phyloP scores from a whole-genome alignment of 2,113 vertebrate species.

The Apistogramma diplotaenia region DNA sequence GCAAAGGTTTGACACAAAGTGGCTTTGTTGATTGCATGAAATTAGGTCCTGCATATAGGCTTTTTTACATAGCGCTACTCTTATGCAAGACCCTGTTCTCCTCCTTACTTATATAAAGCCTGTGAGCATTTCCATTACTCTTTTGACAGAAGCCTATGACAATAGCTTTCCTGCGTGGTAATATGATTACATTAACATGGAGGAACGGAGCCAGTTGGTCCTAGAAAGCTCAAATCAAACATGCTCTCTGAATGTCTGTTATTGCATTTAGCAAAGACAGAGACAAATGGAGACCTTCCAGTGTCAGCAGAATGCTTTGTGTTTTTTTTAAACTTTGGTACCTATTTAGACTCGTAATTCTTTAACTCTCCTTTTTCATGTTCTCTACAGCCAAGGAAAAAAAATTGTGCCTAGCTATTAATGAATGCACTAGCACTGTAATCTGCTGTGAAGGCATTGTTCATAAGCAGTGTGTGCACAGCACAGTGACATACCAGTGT shows the following conservation, averaged over 20 bases:
- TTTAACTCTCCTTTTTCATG: background rate
- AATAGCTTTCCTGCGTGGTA: conserved; percentile 58
- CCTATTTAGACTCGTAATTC: background rate
- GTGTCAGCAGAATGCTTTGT: background rate
- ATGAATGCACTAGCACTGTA: background rate
- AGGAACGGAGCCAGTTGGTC: conserved; percentile 41
- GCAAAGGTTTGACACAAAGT: conserved; percentile 68
- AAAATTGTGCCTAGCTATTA: background rate
- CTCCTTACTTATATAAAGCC: conserved; percentile 53
- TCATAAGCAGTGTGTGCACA: background rate
- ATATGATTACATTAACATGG: conserved; percentile 69
- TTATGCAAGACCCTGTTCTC: conserved; percentile 31
- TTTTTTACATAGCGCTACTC: conserved; percentile 47
- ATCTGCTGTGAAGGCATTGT: background rate
- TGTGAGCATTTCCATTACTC: conserved; percentile 53
- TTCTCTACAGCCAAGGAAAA: background rate
- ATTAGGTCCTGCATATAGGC: conserved; percentile 58
- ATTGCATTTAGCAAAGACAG: conserved; percentile 16
- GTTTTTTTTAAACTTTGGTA: background rate
- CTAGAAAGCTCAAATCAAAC: conserved; percentile 32
- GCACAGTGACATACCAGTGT: background rate
- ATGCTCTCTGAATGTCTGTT: conserved; percentile 12
- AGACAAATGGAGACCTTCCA: background rate
- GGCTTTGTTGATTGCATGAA: conserved; percentile 74
- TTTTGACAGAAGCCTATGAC: conserved; percentile 61